Evolutionary conservation across 37 sponge, comb jelly and placozoan species (phyloP).

Genomic region (Haliclona indistincta): DNA sequence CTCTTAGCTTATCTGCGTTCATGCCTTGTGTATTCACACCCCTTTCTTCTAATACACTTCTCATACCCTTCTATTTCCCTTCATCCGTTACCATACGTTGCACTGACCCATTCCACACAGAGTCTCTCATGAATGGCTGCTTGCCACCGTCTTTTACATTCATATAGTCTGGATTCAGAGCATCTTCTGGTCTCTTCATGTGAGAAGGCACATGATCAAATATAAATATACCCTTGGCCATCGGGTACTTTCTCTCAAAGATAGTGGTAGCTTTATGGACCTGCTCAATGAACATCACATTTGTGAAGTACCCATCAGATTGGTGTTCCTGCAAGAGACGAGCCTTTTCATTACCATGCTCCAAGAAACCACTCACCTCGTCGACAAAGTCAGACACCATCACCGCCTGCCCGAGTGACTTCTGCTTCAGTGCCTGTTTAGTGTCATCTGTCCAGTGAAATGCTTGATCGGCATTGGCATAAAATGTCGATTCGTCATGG

Average conservation of each 20-base stretch:
- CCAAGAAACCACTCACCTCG: background rate
- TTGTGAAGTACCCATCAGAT: background rate
- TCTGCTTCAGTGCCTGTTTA: background rate
- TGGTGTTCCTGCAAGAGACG: background rate
- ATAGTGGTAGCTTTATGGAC: background rate
- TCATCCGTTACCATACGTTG: background rate
- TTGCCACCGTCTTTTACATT: background rate
- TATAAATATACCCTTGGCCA: background rate
- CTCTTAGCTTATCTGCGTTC: background rate
- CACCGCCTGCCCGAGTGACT: background rate
- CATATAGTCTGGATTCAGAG: background rate
- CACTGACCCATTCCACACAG: background rate
- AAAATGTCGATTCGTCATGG: conserved; percentile 59
- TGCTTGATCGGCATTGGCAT: conserved; percentile 52
- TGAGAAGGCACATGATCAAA: background rate
- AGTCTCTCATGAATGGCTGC: background rate
- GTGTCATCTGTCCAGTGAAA: conserved; percentile 21
- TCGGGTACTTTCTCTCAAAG: background rate
- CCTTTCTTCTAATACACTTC: background rate
- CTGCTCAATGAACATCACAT: background rate
- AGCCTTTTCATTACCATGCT: background rate
- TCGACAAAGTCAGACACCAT: conserved; percentile 1
- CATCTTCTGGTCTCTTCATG: background rate
- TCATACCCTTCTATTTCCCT: background rate
- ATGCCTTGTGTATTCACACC: background rate